phyloP scores from a whole-genome alignment of 1,140 invertebrate species.

The Zaprionus kolodkinae region DNA sequence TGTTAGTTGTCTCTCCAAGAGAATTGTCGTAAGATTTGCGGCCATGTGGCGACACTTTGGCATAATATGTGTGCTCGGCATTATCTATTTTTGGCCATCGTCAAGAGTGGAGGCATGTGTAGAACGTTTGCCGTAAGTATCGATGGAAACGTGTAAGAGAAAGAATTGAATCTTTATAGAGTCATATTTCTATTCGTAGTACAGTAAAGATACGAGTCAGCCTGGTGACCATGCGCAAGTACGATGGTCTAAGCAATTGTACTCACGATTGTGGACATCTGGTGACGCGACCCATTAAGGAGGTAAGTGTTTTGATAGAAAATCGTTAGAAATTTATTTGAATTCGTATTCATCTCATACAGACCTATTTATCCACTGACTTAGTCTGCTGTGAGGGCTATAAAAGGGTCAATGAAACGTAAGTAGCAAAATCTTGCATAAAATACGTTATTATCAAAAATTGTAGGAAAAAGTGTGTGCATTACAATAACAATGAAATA shows the following conservation, averaged over 20 bases:
- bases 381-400: conserved; percentile 74
- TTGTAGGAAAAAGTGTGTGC: no score
- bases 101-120: conserved; percentile 49
- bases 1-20: conserved; percentile 45
- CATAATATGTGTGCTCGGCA: conserved; percentile 33
- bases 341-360: not conserved
- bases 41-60: conserved; percentile 49
- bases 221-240: conserved; percentile 74
- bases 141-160: not conserved
- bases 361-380: conserved; percentile 63
- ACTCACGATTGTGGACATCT: conserved; percentile 58
- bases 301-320: conserved; percentile 39
- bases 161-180: not conserved
- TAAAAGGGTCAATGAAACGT: conserved; percentile 53
- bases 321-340: not conserved
- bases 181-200: conserved; percentile 24
- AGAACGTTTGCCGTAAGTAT: conserved; percentile 69
- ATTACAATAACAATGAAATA: no score
- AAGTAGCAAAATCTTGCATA: conserved; percentile 19
- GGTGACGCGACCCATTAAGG: conserved; percentile 61
- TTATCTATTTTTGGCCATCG: conserved; percentile 24
- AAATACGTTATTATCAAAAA: not conserved
- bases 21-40: conserved; percentile 37
- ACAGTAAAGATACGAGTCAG: conserved; percentile 58
- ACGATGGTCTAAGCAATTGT: conserved; percentile 55